A percentile compares a stretch with the other conserved stretches of the same genome.
phyloP scores from a whole-genome alignment of 2,888 invertebrate genomes.

The Amiota mariae region DNA sequence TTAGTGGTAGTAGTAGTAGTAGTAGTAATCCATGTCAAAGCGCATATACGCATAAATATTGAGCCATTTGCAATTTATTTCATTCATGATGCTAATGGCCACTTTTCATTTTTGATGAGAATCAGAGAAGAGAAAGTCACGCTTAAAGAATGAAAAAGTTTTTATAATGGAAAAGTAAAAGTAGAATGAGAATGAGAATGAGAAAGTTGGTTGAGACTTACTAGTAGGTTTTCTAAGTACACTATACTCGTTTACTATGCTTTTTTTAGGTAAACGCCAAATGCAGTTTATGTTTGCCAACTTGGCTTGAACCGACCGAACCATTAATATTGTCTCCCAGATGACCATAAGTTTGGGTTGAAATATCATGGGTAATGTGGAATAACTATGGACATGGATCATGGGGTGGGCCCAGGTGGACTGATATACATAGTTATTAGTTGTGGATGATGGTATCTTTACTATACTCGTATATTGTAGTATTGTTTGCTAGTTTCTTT shows the following conservation, averaged over 20 bases:
- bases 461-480: neutral
- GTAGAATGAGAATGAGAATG: neutral
- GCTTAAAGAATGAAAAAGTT: neutral
- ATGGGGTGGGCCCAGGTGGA: neutral
- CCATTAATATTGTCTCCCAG: conserved; percentile 30
- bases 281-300: conserved; percentile 17
- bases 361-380: neutral
- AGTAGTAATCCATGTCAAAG: no score
- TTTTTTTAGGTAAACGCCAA: conserved; percentile 8
- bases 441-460: neutral
- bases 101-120: conserved; percentile 18
- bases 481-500: neutral
- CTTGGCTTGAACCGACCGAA: neutral
- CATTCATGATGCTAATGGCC: conserved; percentile 21
- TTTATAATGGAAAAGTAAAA: neutral
- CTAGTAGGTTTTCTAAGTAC: no score
- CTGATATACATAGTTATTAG: neutral
- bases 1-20: no score
- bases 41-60: no score
- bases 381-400: neutral
- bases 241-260: no score
- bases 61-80: neutral
- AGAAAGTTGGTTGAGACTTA: no score
- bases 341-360: conserved; percentile 13
- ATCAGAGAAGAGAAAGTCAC: neutral